Percentiles rank a stretch among this genome's conserved stretches.
Conservation (phyloP, 2,888 invertebrate species). For the Hypercompe scribonia region DNA sequence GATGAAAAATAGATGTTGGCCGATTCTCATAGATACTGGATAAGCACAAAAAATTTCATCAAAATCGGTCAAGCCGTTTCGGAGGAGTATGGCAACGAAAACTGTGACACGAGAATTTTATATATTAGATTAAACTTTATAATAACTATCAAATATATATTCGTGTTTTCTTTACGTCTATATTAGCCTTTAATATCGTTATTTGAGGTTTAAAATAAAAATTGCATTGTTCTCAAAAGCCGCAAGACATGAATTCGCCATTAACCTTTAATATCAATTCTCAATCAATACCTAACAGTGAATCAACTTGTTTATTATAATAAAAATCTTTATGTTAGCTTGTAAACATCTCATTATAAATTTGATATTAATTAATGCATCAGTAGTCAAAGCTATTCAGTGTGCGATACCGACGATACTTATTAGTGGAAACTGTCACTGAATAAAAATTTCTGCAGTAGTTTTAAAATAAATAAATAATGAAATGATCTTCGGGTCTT, state of each 20-base stretch:
- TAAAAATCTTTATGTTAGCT: not conserved
- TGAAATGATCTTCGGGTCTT: not conserved
- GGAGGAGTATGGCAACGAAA: too few species aligned
- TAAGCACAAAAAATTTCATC: too few species aligned
- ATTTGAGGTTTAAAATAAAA: not conserved
- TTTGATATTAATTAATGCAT: not conserved
- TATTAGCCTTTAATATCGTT: not conserved
- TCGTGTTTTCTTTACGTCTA: not conserved
- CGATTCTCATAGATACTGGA: too few species aligned
- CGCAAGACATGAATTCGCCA: slow-evolving; percentile 5
- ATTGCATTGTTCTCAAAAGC: slow-evolving; percentile 8
- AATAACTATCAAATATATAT: not conserved
- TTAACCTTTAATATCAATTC: slow-evolving; percentile 9
- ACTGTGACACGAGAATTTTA: not conserved
- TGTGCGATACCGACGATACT: slow-evolving; percentile 18
- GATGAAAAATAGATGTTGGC: too few species aligned
- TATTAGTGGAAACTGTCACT: slow-evolving; percentile 1
- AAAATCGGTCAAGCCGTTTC: too few species aligned
- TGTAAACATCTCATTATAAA: not conserved
- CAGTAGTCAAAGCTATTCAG: not conserved
- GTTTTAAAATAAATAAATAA: not conserved
- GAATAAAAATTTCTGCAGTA: not conserved
- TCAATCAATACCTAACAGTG: not conserved
- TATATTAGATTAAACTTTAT: not conserved
- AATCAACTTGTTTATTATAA: not conserved